A percentile compares a stretch with the other conserved stretches of the same genome.
Evolutionary conservation across 2,888 invertebrate genomes (phyloP).

Genomic region (Athalia circularis): DNA sequence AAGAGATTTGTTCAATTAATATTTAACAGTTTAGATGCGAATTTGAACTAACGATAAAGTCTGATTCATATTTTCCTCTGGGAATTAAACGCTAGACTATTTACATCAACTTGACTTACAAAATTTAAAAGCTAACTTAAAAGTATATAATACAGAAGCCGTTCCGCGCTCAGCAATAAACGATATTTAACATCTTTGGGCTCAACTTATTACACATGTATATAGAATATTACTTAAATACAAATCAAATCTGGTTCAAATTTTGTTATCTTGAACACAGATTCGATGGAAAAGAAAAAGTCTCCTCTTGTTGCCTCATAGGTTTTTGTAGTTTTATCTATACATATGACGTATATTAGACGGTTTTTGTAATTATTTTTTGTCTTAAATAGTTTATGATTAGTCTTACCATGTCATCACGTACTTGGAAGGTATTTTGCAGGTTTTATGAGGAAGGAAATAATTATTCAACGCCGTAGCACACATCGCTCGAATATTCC

Average conservation of each 20-base stretch:
- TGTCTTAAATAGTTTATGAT: constrained; percentile 5
- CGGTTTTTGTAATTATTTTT: background rate
- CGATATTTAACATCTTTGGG: constrained; percentile 74
- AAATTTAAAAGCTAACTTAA: constrained; percentile 66
- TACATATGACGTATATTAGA: background rate
- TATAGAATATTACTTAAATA: constrained; percentile 59
- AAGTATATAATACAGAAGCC: constrained; percentile 72
- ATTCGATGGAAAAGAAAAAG: background rate
- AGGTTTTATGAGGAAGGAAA: background rate
- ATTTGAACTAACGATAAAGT: constrained; percentile 39
- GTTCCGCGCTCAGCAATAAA: constrained; percentile 62
- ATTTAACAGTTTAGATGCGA: constrained; percentile 34
- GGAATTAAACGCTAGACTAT: constrained; percentile 59
- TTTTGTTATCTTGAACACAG: constrained; percentile 15
- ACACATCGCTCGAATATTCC: too few relatives aligned
- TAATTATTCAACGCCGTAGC: too few relatives aligned
- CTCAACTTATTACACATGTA: constrained; percentile 74
- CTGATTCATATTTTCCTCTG: constrained; percentile 20
- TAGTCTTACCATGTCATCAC: constrained; percentile 9
- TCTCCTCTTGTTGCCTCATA: too few relatives aligned
- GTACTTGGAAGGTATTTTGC: background rate
- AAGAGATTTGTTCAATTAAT: constrained; percentile 8
- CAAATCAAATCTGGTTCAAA: constrained; percentile 32
- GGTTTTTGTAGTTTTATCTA: too few relatives aligned
- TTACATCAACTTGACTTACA: constrained; percentile 71